Evolutionary conservation across 2,113 vertebrate genomes (phyloP), one percentile per base, ranked within the genome.

Genomic region (Oriolus oriolus): DNA sequence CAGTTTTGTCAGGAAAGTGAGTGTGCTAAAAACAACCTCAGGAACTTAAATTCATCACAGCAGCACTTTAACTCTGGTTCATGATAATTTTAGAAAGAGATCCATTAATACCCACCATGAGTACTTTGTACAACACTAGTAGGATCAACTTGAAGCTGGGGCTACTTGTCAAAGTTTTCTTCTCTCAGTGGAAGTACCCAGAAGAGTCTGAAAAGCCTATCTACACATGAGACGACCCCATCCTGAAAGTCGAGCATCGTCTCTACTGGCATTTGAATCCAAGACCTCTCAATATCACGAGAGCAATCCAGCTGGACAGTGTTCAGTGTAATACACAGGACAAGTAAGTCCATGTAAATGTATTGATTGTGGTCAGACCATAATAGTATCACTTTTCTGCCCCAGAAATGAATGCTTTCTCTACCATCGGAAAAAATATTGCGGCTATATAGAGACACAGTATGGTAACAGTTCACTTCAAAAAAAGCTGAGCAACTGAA

Each of bases 1-100:
- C 79, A 81, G 26, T 60, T 93, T 83, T 74, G 71, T 77, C 73
- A 78, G 76, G 60, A 90, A 95, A 91, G 68, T 24, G 42, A 94
- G 50, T 3, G 3, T 47, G 42, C 84, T 91, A 93, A 96, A 94
- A 96, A 86, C 17, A 74, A 53, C 44, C 44, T 47, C 52, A 52
- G 88, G 47, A 96, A 81, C 60, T 45, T 64, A 69, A 95, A 94
- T 54, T 74, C 42, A 73, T 57, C 64, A 90, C 73, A 92, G 44
- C 17, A 49, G 16, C 37, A 81, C 59, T 92, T 79, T 7, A 84
- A 21, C 26, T 54, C 44, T 63, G 33, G 19, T 53, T 85, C 70
- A 27, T 2, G 28, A 31, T 27, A 90, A 92, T 66, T 95, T 92
- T 82, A 89, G 77, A 71, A 84, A 89, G 52, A 33, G 27, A 81